These are phyloP conservation scores for Trichonephila clavipes DNA, from an alignment of 1,140 invertebrate genomes.

Conservation along the genomic window DNA sequence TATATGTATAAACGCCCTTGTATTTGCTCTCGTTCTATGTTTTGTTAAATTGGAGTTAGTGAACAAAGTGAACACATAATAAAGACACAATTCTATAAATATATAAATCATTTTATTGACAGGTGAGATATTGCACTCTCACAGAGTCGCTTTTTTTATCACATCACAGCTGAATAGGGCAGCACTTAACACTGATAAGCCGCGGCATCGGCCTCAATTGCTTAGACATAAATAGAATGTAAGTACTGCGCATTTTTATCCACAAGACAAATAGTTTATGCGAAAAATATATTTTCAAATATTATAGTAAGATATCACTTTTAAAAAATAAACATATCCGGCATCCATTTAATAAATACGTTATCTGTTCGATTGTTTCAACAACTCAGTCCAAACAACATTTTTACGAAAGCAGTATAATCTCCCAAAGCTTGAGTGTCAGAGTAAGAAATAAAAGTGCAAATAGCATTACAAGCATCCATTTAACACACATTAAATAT, in stretches of 20 bases:
- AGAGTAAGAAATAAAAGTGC: background rate
- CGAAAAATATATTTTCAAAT: conserved; percentile 20
- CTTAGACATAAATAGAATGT: conserved; percentile 19
- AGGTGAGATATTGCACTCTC: conserved; percentile 9
- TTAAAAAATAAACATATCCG: background rate
- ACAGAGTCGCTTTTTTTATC: conserved; percentile 40
- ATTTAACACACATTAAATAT: background rate
- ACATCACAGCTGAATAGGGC: conserved; percentile 67
- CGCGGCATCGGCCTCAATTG: background rate
- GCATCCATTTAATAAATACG: conserved; percentile 48
- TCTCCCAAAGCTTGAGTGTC: background rate
- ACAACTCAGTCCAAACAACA: background rate
- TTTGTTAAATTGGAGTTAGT: too few species aligned
- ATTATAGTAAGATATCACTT: conserved; percentile 35
- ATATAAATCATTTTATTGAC: conserved; percentile 75
- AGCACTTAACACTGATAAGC: conserved; percentile 1
- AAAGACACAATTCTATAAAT: conserved; percentile 46
- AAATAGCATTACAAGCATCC: background rate
- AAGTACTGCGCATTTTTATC: conserved; percentile 13
- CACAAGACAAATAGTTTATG: background rate
- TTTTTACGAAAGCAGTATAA: background rate
- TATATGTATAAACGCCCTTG: too few species aligned
- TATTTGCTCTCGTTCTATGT: too few species aligned
- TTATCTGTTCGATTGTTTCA: background rate
- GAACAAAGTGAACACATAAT: background rate